phyloP scores from a whole-genome alignment of 30 jellyfish, hydroid and myxozoan genomes.

The Aurelia aurita complex sp. Pacific region DNA sequence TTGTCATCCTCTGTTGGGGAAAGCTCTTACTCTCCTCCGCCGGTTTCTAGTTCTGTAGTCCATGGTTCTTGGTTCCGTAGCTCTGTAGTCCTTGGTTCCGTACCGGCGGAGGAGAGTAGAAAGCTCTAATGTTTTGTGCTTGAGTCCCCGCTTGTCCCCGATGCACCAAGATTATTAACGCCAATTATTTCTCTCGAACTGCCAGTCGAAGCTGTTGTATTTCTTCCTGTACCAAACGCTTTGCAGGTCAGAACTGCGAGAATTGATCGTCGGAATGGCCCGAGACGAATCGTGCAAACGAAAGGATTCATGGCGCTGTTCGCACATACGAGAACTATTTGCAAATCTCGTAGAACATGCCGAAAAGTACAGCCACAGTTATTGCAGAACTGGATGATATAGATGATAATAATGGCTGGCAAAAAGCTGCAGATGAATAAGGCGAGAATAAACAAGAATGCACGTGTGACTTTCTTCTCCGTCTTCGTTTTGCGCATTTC shows the following conservation, averaged over 20 bases:
- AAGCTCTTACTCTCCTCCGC: no score
- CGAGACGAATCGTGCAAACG: constrained; percentile 69
- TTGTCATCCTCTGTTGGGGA: no score
- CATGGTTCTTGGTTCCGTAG: no score
- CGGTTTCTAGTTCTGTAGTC: no score
- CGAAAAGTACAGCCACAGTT: constrained; percentile 60
- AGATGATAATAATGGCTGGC: constrained; percentile 80
- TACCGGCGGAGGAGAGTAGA: no score
- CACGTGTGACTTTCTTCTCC: constrained; percentile 77
- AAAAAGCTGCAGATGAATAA: constrained; percentile 59
- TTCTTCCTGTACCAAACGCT: background rate
- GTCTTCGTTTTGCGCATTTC: constrained; percentile 34
- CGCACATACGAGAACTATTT: constrained; percentile 52
- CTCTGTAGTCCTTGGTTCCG: no score
- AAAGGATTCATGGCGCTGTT: constrained; percentile 88
- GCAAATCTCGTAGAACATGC: constrained; percentile 76
- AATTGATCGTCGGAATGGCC: constrained; percentile 59
- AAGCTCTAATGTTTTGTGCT: no score
- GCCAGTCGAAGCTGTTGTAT: no score
- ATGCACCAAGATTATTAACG: no score
- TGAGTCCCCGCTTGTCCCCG: no score
- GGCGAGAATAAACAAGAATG: constrained; percentile 62
- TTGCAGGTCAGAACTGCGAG: constrained; percentile 15
- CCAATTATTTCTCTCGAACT: no score
- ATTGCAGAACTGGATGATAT: constrained; percentile 72